Evolutionary conservation across 2,797 vertebrate species (phyloP), one percentile per base, ranked within the genome.

Genomic region (Coregonus suidteri): DNA sequence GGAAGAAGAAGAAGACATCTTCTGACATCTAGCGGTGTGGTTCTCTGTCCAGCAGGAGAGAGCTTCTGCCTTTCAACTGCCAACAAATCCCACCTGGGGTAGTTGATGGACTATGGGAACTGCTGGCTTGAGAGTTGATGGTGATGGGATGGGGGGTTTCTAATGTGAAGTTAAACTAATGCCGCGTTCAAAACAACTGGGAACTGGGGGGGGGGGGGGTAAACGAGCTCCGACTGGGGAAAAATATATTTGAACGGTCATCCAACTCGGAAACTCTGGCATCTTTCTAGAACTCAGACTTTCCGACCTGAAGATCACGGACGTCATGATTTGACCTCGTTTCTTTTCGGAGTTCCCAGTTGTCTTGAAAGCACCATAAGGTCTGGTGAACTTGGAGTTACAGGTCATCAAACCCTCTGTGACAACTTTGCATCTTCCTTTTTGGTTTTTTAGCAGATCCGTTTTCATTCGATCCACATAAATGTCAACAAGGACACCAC

Each of bases 1-100:
- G 25, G 25, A 37, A 6, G 37, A 98, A 96, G 94, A 98, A 96
- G 95, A 99, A 96, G 95, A 95, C 92, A 91, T 92, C 94, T 73
- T 92, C 95, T 2, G 94, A 93, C 64, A 18, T 37, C 35, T 20
- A 41, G 74, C 79, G 37, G 53, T 71, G 7, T 70, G 5, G 76
- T 75, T 74, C 73, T 31, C 54, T 74, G 34, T 82, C 74, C 20
- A 79, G 81, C 71, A 25, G 77, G 86, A 74, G 75, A 75, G 74
- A 86, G 75, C 71, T 53, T 16, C 64, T 87, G 78, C 77, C 80
- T 85, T 83, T 73, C 77, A 16, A 82, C 80, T 76, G 80, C 82
- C 75, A 82, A 83, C 87, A 83, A 75, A 47, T 78, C 74, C 3
- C 68, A 78, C 82, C 84, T 67, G 77, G 80, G 73, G 75, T 83